These are phyloP conservation scores for Paguma larvata DNA, from an alignment of 2,797 vertebrate species.

Conservation along the genomic window DNA sequence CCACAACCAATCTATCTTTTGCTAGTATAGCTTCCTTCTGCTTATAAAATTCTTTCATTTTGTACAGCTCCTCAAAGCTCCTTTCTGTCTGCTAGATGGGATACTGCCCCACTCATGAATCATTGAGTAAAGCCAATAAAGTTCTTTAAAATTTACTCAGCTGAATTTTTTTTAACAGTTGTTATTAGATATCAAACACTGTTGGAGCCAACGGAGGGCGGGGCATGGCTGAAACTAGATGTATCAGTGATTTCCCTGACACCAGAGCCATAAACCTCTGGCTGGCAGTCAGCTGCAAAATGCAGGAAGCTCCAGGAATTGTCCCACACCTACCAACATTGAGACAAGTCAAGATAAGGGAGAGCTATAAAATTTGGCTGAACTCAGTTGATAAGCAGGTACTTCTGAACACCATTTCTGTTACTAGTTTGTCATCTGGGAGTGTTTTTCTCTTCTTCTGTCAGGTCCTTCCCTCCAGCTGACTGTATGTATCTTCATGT, in stretches of 20 bases:
- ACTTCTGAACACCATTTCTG: background rate
- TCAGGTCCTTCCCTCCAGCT: background rate
- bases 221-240: background rate
- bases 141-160: background rate
- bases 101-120: background rate
- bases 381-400: background rate
- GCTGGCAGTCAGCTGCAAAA: background rate
- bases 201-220: background rate
- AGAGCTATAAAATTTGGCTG: background rate
- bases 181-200: background rate
- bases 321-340: background rate
- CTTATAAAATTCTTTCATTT: background rate
- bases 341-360: background rate
- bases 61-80: background rate
- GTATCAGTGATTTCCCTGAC: background rate
- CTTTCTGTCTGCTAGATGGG: background rate
- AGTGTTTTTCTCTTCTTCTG: background rate
- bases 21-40: background rate
- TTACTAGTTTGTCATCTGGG: background rate
- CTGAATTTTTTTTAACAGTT: background rate
- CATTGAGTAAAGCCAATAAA: background rate
- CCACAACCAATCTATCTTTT: background rate
- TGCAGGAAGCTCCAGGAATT: background rate
- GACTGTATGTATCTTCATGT: background rate
- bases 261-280: slow-evolving; percentile 45